Percentiles rank a stretch among this genome's conserved stretches.
Evolutionary conservation across 2,113 vertebrate genomes (phyloP).

Genomic region (Psettodes erumei): DNA sequence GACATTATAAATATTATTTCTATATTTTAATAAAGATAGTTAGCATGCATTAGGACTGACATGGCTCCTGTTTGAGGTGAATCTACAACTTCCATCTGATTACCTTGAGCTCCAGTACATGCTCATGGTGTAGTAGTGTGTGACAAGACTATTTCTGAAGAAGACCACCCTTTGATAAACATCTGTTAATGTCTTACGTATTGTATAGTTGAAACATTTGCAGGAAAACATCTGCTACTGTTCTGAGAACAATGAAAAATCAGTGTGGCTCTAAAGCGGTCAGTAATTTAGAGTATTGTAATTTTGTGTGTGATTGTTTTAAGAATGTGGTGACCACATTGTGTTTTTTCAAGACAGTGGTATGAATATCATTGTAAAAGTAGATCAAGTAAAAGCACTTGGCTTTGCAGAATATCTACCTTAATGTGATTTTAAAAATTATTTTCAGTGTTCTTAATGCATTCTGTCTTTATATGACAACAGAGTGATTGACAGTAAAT

Average conservation of each 20-base stretch:
- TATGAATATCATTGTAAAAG: background rate
- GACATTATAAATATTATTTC: too few relatives aligned
- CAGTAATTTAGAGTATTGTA: background rate
- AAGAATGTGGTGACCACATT: background rate
- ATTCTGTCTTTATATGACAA: background rate
- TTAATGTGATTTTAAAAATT: too few relatives aligned
- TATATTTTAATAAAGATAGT: background rate
- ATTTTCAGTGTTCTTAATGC: background rate
- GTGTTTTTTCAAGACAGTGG: background rate
- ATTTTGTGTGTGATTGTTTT: background rate
- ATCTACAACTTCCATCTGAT: background rate
- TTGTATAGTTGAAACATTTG: conserved; percentile 1
- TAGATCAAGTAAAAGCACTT: background rate
- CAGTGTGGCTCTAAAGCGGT: background rate
- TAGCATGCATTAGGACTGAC: background rate
- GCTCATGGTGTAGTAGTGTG: background rate
- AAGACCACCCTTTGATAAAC: conserved; percentile 15
- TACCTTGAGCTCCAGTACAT: background rate
- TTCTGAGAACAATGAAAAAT: conserved; percentile 1
- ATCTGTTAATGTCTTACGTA: conserved; percentile 4
- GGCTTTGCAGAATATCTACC: background rate
- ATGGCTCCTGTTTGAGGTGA: background rate
- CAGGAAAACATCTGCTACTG: conserved; percentile 41
- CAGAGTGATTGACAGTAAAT: background rate
- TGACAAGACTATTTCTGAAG: too few relatives aligned